phyloP scores from a whole-genome alignment of 1,140 invertebrate genomes.

The Elymnias hypermnestra region DNA sequence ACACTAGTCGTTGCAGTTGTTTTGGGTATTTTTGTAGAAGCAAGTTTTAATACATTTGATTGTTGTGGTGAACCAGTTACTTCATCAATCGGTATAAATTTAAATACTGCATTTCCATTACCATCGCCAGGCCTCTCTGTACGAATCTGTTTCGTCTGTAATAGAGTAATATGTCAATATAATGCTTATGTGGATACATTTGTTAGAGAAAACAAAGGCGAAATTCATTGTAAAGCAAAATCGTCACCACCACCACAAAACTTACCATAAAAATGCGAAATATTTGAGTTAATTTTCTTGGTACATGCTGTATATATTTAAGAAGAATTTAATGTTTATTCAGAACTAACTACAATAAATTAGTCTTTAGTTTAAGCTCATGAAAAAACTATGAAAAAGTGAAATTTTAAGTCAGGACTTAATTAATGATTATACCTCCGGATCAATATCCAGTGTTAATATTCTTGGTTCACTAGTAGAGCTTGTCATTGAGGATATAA shows the following conservation, averaged over 20 bases:
- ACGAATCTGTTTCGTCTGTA: slow-evolving; percentile 73
- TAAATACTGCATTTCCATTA: slow-evolving; percentile 59
- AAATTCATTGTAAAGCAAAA: no score
- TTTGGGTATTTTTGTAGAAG: slow-evolving; percentile 46
- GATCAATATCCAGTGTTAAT: slow-evolving; percentile 77
- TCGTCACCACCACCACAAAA: slow-evolving; percentile 32
- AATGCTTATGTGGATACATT: not conserved
- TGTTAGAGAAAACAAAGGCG: no score
- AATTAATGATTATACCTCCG: slow-evolving; percentile 72
- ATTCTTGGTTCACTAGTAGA: slow-evolving; percentile 73
- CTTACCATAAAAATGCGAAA: slow-evolving; percentile 29
- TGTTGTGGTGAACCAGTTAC: slow-evolving; percentile 50
- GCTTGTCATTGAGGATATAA: slow-evolving; percentile 70
- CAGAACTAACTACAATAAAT: slow-evolving; percentile 2
- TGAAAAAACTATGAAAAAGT: slow-evolving; percentile 5
- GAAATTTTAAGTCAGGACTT: slow-evolving; percentile 18
- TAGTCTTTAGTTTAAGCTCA: slow-evolving; percentile 9
- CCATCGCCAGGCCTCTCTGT: slow-evolving; percentile 67
- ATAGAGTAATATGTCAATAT: slow-evolving; percentile 21
- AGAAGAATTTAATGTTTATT: not conserved
- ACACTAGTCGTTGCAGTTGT: slow-evolving; percentile 33
- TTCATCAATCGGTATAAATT: slow-evolving; percentile 73
- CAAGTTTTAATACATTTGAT: slow-evolving; percentile 66
- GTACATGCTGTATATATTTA: slow-evolving; percentile 7
- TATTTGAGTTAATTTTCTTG: slow-evolving; percentile 5